Evolutionary conservation across 1,140 invertebrate genomes (phyloP).

Genomic region (Wiebesia pumilae): DNA sequence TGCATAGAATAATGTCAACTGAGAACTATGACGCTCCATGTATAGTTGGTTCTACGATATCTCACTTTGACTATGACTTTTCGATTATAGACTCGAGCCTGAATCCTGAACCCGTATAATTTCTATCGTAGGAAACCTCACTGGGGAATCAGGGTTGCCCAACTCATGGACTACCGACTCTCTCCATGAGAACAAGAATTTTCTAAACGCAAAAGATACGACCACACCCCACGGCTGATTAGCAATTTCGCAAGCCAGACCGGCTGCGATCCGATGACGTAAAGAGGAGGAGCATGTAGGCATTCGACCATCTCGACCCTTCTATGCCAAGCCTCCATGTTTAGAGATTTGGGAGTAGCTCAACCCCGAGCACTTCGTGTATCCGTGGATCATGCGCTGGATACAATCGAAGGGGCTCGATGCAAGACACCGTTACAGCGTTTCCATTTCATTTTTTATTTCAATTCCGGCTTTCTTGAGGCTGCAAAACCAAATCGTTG

Average conservation of each 20-base stretch:
- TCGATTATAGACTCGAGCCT: too few relatives aligned
- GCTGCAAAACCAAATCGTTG: too few relatives aligned
- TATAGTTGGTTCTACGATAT: too few relatives aligned
- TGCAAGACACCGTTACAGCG: too few relatives aligned
- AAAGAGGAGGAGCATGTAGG: not conserved
- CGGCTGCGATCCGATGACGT: too few relatives aligned
- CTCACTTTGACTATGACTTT: too few relatives aligned
- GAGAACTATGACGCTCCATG: too few relatives aligned
- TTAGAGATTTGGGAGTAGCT: slow-evolving; percentile 5
- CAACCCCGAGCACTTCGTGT: not conserved
- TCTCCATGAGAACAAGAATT: not conserved
- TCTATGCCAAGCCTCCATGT: slow-evolving; percentile 3
- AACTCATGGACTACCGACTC: not conserved
- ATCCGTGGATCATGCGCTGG: not conserved
- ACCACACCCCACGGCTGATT: not conserved
- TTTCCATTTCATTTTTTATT: not conserved
- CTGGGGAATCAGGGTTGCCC: too few relatives aligned
- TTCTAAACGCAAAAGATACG: not conserved
- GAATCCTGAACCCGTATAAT: too few relatives aligned
- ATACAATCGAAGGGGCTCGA: not conserved
- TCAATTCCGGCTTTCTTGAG: not conserved
- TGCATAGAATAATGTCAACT: not conserved
- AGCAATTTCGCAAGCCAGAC: not conserved
- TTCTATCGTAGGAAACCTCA: too few relatives aligned
- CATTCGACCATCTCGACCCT: slow-evolving; percentile 2